A percentile compares a stretch with the other conserved stretches of the same genome.
These are phyloP conservation scores for Origma solitaria DNA, from an alignment of 2,113 vertebrate species.

Conservation along the genomic window DNA sequence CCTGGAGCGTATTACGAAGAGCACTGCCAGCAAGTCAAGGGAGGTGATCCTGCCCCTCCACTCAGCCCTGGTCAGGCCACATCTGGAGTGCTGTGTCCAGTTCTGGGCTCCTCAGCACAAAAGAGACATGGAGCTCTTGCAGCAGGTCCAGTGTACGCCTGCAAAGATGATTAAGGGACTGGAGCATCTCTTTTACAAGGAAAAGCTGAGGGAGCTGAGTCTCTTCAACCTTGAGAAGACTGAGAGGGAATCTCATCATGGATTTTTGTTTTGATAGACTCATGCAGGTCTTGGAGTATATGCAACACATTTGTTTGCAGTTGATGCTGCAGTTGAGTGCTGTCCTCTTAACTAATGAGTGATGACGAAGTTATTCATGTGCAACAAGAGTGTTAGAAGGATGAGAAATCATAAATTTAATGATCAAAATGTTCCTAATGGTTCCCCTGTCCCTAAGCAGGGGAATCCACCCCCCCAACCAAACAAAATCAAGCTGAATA, in stretches of 20 bases:
- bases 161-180: neutral
- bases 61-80: neutral
- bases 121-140: no score
- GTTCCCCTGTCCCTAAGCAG: neutral
- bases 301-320: neutral
- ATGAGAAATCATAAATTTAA: neutral
- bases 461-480: rapidly evolving
- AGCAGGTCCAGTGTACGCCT: neutral
- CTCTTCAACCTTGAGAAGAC: neutral
- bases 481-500: neutral
- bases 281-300: neutral
- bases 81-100: neutral
- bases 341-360: neutral
- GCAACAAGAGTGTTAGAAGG: neutral
- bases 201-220: neutral
- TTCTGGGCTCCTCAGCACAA: neutral
- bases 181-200: neutral
- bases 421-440: neutral
- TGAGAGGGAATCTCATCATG: neutral
- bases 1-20: neutral
- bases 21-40: rapidly evolving
- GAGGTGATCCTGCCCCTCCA: neutral
- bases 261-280: neutral
- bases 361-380: neutral
- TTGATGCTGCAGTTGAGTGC: neutral